A percentile compares a stretch with the other conserved stretches of the same genome.
Conservation (phyloP, 2,113 vertebrate genomes). For the Felis catus region DNA sequence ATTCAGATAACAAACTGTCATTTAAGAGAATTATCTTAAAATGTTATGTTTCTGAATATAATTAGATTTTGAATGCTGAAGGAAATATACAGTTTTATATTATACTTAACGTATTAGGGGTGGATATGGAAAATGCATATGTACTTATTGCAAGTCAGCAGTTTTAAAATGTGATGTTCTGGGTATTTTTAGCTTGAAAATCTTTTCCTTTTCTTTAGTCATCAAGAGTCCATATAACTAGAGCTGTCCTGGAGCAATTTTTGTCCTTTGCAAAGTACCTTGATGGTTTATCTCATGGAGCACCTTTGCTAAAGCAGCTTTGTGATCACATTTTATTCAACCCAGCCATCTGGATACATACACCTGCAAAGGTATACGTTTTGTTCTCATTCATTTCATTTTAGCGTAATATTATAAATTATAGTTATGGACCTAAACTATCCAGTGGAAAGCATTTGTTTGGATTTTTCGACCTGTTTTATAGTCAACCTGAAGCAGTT, state of each 20-base stretch:
- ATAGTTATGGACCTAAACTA: neutral
- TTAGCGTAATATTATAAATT: neutral
- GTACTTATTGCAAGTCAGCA: neutral
- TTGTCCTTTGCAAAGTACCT: constrained; percentile 99
- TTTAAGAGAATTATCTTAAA: neutral
- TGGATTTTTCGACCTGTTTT: neutral
- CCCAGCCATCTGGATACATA: constrained; percentile 99
- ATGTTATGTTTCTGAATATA: neutral
- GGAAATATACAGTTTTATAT: neutral
- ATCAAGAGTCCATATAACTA: constrained; percentile 96
- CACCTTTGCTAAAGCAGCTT: constrained; percentile 97
- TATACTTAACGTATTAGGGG: neutral
- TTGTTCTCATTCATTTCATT: neutral
- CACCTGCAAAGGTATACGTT: constrained; percentile 94
- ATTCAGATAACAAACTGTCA: neutral
- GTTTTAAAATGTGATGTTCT: neutral
- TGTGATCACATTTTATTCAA: constrained; percentile 99
- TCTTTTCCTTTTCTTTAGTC: constrained; percentile 86
- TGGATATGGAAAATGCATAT: neutral
- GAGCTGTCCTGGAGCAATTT: constrained; percentile 98
- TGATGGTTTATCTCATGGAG: constrained; percentile 97
- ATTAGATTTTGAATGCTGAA: neutral
- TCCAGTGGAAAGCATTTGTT: neutral
- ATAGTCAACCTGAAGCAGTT: neutral
- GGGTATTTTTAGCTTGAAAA: constrained; percentile 21